These are phyloP conservation scores for Zootoca vivipara DNA, from an alignment of 2,113 vertebrate species.

Conservation along the genomic window DNA sequence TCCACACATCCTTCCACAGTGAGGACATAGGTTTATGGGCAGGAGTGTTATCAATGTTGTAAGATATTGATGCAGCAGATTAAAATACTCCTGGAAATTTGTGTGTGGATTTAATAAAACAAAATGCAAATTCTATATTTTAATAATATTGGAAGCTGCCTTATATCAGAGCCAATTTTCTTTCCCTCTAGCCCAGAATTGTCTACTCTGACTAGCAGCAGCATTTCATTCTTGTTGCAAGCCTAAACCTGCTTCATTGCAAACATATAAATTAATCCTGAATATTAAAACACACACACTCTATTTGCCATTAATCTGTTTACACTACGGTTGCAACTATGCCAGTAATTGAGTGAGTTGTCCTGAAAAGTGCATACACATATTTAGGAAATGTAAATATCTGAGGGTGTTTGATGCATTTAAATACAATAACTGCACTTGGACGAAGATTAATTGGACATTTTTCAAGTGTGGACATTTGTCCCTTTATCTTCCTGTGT, in stretches of 20 bases:
- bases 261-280: neutral
- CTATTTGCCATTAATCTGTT: neutral
- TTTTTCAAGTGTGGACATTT: neutral
- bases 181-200: neutral
- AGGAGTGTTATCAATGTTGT: conserved; percentile 1
- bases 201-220: neutral
- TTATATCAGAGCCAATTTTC: neutral
- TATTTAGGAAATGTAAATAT: neutral
- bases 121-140: conserved; percentile 7
- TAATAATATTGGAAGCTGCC: neutral
- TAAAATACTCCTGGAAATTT: neutral
- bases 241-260: neutral
- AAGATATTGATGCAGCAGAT: neutral
- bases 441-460: neutral
- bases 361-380: neutral
- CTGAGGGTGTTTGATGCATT: neutral
- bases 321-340: neutral
- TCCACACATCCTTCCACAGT: too few species aligned
- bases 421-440: neutral
- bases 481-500: neutral
- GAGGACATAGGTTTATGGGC: too few species aligned
- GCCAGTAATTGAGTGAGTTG: neutral
- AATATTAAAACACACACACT: neutral
- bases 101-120: conserved; percentile 17
- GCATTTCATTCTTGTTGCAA: neutral